Percentiles rank a stretch among this genome's conserved stretches.
Conservation (phyloP, 2,797 vertebrate species). For the Cuniculus paca region DNA sequence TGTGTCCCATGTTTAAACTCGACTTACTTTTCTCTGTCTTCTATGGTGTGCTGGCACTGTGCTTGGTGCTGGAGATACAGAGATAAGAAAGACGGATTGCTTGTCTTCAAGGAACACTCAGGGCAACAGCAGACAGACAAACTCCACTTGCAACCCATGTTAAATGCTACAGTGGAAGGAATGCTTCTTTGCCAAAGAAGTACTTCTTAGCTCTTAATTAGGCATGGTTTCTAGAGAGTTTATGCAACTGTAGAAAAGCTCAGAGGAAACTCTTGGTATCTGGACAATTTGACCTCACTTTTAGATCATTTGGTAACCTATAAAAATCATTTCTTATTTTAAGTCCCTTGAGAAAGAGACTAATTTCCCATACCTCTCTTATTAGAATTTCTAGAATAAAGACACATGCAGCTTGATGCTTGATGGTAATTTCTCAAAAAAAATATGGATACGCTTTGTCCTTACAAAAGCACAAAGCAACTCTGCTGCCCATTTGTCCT, state of each 20-base stretch:
- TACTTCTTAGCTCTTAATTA: neutral
- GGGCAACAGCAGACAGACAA: neutral
- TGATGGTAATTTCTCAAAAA: neutral
- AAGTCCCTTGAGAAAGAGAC: neutral
- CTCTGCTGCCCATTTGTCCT: neutral
- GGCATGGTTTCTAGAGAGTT: neutral
- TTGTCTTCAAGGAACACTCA: neutral
- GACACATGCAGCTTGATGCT: neutral
- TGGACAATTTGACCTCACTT: conserved; percentile 1
- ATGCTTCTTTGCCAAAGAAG: neutral
- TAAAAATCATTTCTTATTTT: conserved; percentile 36
- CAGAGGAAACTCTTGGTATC: neutral
- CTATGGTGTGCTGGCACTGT: neutral
- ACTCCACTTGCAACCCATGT: neutral
- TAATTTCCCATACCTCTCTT: conserved; percentile 3
- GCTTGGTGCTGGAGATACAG: neutral
- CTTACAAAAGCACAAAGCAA: conserved; percentile 2
- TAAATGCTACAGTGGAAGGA: neutral
- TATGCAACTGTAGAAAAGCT: neutral
- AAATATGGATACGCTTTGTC: neutral
- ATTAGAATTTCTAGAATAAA: neutral
- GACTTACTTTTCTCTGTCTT: neutral
- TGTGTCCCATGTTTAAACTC: neutral
- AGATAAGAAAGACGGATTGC: no score
- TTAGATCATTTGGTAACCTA: neutral